These are phyloP conservation scores for Crypturellus undulatus DNA, from an alignment of 2,113 vertebrate genomes.

Conservation along the genomic window DNA sequence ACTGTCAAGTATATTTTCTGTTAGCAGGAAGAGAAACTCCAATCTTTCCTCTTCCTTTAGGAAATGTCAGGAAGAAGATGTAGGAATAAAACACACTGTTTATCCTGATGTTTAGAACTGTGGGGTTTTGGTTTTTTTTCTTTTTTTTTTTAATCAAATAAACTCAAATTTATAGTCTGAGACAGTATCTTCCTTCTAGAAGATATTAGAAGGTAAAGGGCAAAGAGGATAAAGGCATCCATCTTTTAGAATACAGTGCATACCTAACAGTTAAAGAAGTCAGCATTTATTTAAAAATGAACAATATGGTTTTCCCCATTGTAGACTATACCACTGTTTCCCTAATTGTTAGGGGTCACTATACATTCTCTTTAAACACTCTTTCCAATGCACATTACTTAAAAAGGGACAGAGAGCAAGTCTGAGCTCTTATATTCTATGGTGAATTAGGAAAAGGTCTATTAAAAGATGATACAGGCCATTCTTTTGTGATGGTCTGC, in stretches of 20 bases:
- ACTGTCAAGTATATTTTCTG: neutral
- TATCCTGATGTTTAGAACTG: neutral
- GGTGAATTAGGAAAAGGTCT: conserved; percentile 86
- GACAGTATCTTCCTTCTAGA: neutral
- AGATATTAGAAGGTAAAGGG: neutral
- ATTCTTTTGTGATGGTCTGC: conserved; percentile 85
- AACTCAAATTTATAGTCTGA: neutral
- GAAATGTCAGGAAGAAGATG: neutral
- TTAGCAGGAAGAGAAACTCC: neutral
- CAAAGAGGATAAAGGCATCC: neutral
- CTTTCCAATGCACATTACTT: conserved; percentile 37
- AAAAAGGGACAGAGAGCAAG: neutral
- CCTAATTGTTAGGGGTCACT: conserved; percentile 22
- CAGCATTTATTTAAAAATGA: conserved; percentile 32
- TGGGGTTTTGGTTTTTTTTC: neutral
- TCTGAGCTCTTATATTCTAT: neutral
- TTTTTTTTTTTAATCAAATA: neutral
- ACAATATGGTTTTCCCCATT: neutral
- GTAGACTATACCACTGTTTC: neutral
- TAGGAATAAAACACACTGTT: neutral
- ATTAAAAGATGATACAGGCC: conserved; percentile 86
- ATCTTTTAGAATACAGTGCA: conserved; percentile 4
- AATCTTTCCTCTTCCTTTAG: neutral
- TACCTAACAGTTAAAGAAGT: neutral
- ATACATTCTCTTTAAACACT: conserved; percentile 13